Evolutionary conservation across 2,113 vertebrate genomes (phyloP).

Genomic region (Neopipo cinnamomea): DNA sequence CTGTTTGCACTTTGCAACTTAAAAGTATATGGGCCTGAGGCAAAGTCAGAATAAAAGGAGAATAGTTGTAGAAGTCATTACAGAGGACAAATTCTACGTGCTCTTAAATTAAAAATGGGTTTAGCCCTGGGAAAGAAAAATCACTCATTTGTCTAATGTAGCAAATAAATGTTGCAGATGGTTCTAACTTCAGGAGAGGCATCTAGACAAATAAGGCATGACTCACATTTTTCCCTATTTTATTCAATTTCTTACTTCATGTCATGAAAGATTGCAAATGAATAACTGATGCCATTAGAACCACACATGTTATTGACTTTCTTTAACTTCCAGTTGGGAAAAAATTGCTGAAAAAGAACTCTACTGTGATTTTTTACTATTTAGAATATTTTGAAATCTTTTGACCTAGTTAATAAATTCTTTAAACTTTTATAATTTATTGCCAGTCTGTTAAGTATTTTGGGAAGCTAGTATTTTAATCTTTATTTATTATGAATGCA

Average conservation of each 20-base stretch:
- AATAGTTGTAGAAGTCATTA: conserved; percentile 5
- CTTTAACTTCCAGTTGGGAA: not conserved
- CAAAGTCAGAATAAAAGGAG: not conserved
- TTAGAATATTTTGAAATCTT: not conserved
- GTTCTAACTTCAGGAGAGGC: conserved; percentile 9
- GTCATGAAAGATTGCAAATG: not conserved
- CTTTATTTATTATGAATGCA: not conserved
- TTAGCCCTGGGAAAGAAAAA: conserved; percentile 36
- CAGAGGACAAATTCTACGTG: not conserved
- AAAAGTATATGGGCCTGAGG: not conserved
- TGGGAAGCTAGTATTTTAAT: not conserved
- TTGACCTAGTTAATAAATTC: not conserved
- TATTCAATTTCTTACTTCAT: conserved; percentile 15
- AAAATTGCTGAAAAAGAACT: not conserved
- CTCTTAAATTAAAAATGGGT: not conserved
- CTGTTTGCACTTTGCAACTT: not conserved
- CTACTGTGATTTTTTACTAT: not conserved
- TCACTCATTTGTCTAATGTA: conserved; percentile 23
- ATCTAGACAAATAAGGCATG: conserved; percentile 33
- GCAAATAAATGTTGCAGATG: conserved; percentile 30
- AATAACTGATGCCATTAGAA: conserved; percentile 5
- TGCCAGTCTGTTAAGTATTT: not conserved
- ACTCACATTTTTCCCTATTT: conserved; percentile 4
- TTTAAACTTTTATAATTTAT: not conserved
- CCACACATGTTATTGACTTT: not conserved